These are phyloP conservation scores for Rugalucina vietnamica DNA, from an alignment of 2,888 invertebrate species.

Conservation along the genomic window DNA sequence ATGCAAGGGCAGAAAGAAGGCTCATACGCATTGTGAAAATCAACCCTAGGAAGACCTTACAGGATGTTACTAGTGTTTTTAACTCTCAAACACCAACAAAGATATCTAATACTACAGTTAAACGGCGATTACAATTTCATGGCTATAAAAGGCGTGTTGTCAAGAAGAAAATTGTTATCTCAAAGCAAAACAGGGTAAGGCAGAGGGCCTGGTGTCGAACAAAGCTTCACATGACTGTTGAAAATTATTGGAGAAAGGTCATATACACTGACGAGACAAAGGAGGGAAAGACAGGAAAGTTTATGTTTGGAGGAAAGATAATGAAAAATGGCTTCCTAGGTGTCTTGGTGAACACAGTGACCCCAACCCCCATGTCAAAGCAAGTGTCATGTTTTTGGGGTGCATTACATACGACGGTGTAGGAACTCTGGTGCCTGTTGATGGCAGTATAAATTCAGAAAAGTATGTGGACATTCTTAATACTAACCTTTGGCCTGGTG, in stretches of 20 bases:
- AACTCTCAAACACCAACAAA: background rate
- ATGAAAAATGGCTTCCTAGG: background rate
- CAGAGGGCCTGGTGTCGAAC: background rate
- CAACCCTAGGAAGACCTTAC: background rate
- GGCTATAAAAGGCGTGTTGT: background rate
- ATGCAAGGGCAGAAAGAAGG: background rate
- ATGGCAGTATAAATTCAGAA: background rate
- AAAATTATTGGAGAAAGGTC: conserved; percentile 2
- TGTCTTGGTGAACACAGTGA: background rate
- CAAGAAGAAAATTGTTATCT: background rate
- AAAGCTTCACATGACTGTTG: background rate
- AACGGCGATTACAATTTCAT: background rate
- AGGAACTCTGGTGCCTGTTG: background rate
- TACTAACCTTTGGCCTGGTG: background rate
- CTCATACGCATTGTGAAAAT: background rate
- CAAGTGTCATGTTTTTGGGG: background rate
- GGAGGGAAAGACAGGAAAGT: background rate
- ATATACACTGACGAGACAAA: background rate
- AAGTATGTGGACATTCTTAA: background rate
- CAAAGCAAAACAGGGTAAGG: background rate
- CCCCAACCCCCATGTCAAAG: background rate
- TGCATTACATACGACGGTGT: background rate
- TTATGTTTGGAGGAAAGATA: background rate
- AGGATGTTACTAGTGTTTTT: background rate
- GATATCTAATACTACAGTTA: background rate